A percentile compares a stretch with the other conserved stretches of the same genome.
Conservation (phyloP, 35 echinoderm and acorn worm genomes). For the Ptychodera flava region DNA sequence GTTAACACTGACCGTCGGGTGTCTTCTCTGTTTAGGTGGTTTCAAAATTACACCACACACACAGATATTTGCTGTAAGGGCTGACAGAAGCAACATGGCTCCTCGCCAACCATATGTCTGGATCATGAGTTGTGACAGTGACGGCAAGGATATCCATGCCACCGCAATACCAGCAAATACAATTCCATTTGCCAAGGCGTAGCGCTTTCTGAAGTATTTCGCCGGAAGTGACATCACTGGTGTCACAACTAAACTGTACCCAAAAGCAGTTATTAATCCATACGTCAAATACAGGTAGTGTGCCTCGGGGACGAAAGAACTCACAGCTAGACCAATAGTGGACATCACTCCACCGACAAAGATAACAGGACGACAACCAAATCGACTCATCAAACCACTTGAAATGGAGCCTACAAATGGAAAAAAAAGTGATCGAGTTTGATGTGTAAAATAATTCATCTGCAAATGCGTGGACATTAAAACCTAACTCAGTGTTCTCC, state of each 20-base stretch:
- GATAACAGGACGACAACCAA: not conserved
- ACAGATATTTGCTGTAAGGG: not conserved
- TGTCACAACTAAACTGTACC: not conserved
- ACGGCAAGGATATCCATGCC: not conserved
- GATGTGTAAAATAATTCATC: too few relatives aligned
- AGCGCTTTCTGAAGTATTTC: not conserved
- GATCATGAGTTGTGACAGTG: not conserved
- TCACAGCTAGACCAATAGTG: not conserved
- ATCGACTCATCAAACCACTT: not conserved
- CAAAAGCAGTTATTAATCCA: not conserved
- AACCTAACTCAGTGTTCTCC: too few relatives aligned
- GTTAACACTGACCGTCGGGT: not conserved
- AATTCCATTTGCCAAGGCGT: not conserved
- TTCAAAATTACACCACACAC: not conserved
- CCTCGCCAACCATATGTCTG: not conserved
- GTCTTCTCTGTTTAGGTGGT: not conserved
- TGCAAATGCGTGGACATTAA: too few relatives aligned
- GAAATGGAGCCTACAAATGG: not conserved
- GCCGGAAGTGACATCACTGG: not conserved
- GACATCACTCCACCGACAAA: not conserved
- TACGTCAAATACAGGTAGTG: not conserved
- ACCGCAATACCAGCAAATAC: not conserved
- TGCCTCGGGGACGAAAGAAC: not conserved
- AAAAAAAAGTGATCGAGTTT: not conserved
- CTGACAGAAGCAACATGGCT: not conserved